Evolutionary conservation across 2,888 invertebrate species (phyloP).

Genomic region (Boloria euphrosyne): DNA sequence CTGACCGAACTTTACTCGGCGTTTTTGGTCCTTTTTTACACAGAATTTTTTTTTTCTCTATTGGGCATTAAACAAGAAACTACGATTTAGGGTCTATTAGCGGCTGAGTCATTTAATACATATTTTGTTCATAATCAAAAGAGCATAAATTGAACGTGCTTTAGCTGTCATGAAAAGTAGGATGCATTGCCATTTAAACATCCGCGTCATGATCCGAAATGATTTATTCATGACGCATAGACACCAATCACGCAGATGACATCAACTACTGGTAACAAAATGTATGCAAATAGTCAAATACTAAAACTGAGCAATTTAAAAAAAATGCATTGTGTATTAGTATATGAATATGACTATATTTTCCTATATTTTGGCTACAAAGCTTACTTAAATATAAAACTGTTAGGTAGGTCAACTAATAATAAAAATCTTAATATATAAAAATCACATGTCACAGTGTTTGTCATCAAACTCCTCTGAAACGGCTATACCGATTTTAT

Average conservation of each 20-base stretch:
- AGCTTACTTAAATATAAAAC: too few relatives aligned
- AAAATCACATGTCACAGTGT: too few relatives aligned
- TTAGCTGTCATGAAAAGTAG: slow-evolving; percentile 19
- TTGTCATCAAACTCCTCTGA: too few relatives aligned
- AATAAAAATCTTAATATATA: too few relatives aligned
- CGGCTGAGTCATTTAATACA: neutral
- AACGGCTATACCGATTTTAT: too few relatives aligned
- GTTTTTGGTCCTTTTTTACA: too few relatives aligned
- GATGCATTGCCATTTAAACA: slow-evolving; percentile 25
- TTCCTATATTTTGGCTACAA: too few relatives aligned
- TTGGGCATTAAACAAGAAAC: too few relatives aligned
- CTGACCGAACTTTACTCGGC: too few relatives aligned
- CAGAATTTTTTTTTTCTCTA: too few relatives aligned
- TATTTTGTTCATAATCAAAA: slow-evolving; percentile 20
- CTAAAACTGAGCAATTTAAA: neutral
- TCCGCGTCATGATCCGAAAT: slow-evolving; percentile 25
- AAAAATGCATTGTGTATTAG: neutral
- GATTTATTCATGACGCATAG: slow-evolving; percentile 40
- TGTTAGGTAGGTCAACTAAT: too few relatives aligned
- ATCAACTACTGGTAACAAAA: slow-evolving; percentile 35
- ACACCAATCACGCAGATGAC: slow-evolving; percentile 39
- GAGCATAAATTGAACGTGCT: slow-evolving; percentile 25
- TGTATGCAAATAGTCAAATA: slow-evolving; percentile 20
- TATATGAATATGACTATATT: neutral
- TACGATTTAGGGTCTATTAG: neutral